These are phyloP conservation scores for Cotesia typhae DNA, from an alignment of 1,140 invertebrate genomes.

Conservation along the genomic window DNA sequence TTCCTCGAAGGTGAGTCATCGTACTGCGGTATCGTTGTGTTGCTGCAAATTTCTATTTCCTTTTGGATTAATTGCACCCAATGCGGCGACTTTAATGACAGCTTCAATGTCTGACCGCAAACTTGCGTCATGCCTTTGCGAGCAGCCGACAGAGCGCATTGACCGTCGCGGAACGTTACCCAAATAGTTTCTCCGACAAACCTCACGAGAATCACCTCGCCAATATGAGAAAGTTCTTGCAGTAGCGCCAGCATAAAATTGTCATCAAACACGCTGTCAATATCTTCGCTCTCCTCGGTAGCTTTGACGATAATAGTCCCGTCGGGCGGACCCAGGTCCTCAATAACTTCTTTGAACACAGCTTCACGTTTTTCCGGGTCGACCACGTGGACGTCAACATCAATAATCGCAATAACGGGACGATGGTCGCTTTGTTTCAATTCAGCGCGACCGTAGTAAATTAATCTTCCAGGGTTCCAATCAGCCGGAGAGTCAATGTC, in stretches of 20 bases:
- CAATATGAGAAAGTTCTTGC: conserved; percentile 78
- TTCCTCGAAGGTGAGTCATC: conserved; percentile 57
- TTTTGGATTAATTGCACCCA: conserved; percentile 84
- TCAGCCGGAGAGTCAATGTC: conserved; percentile 71
- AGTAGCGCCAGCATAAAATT: conserved; percentile 77
- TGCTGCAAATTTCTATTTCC: conserved; percentile 84
- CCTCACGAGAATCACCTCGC: conserved; percentile 88
- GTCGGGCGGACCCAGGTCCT: conserved; percentile 91
- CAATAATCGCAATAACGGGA: conserved; percentile 90
- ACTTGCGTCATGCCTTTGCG: conserved; percentile 71
- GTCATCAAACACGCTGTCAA: conserved; percentile 71
- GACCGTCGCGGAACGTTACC: conserved; percentile 88
- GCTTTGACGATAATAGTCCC: conserved; percentile 85
- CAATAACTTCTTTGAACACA: conserved; percentile 86
- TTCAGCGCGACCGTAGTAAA: conserved; percentile 92
- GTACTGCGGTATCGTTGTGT: conserved; percentile 82
- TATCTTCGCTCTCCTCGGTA: conserved; percentile 57
- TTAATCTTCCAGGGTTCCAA: conserved; percentile 80
- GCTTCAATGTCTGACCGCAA: conserved; percentile 73
- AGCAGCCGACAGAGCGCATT: conserved; percentile 81
- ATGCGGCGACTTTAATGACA: conserved; percentile 84
- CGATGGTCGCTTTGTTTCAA: conserved; percentile 98
- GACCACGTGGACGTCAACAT: conserved; percentile 85
- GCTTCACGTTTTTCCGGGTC: conserved; percentile 76
- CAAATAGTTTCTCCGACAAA: conserved; percentile 90